Conservation (phyloP, 2,888 invertebrate species). For the Dryobota labecula region DNA sequence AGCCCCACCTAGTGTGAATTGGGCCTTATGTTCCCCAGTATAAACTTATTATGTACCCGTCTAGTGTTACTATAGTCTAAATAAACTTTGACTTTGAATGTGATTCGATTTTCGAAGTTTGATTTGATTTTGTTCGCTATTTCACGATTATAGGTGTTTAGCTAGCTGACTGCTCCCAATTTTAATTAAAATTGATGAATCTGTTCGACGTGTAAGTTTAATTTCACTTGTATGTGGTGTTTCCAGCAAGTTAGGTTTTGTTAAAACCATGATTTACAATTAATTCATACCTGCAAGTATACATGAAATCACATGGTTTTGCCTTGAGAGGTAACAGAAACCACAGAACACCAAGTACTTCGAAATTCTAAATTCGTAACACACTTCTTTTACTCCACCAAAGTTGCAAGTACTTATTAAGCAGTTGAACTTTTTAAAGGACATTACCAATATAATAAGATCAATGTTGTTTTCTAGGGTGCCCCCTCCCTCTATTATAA, state of each 20-base stretch:
- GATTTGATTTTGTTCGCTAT: slow-evolving; percentile 60
- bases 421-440: neutral
- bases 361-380: too few relatives aligned
- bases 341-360: neutral
- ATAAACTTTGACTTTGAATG: slow-evolving; percentile 55
- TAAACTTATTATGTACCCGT: slow-evolving; percentile 44
- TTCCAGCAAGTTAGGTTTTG: slow-evolving; percentile 5
- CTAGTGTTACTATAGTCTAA: slow-evolving; percentile 42
- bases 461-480: neutral
- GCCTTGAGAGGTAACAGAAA: neutral
- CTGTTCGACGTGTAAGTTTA: slow-evolving; percentile 24
- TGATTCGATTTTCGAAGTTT: slow-evolving; percentile 61
- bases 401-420: neutral
- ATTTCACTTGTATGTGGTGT: slow-evolving; percentile 1
- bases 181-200: slow-evolving; percentile 40
- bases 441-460: neutral
- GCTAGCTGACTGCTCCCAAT: slow-evolving; percentile 8
- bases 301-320: neutral
- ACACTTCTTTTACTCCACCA: neutral
- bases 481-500: neutral
- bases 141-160: slow-evolving; percentile 42
- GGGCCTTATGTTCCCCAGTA: slow-evolving; percentile 35
- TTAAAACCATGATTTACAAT: neutral
- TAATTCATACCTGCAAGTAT: neutral
- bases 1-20: slow-evolving; percentile 19